These are phyloP conservation scores for Spinus olivaceus DNA, from an alignment of 2,797 vertebrate genomes.

Conservation along the genomic window DNA sequence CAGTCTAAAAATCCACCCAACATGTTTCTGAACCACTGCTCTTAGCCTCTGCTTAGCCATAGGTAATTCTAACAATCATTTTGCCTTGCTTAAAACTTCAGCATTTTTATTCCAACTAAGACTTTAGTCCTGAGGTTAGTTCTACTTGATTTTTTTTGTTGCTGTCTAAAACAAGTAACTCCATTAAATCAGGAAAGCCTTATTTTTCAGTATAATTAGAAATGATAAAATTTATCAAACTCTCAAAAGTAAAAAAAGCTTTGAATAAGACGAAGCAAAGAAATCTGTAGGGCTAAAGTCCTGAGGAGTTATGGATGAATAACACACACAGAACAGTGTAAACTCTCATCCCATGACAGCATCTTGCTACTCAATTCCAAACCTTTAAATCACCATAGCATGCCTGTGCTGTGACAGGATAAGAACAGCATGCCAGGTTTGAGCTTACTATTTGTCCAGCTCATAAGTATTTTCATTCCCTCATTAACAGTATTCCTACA, in stretches of 20 bases:
- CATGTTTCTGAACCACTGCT: not conserved
- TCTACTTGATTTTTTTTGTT: not conserved
- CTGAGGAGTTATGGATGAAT: not conserved
- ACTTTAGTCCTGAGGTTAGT: not conserved
- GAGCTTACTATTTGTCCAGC: not conserved
- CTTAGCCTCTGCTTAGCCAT: not conserved
- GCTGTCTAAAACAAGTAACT: not conserved
- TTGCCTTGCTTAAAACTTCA: not conserved
- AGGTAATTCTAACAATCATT: not conserved
- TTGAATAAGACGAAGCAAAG: not conserved
- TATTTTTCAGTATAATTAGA: not conserved
- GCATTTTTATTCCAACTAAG: not conserved
- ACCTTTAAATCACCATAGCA: not conserved
- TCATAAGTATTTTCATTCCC: not conserved
- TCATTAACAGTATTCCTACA: not conserved
- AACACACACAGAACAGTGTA: accelerated
- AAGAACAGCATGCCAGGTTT: not conserved
- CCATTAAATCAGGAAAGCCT: not conserved
- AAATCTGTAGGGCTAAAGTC: not conserved
- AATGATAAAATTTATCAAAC: not conserved
- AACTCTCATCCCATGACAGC: not conserved
- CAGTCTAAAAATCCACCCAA: not conserved
- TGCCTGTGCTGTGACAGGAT: not conserved
- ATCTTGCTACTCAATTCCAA: not conserved
- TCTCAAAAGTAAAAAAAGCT: not conserved